phyloP scores from a whole-genome alignment of 2,888 invertebrate genomes.

The Dryobotodes eremita region DNA sequence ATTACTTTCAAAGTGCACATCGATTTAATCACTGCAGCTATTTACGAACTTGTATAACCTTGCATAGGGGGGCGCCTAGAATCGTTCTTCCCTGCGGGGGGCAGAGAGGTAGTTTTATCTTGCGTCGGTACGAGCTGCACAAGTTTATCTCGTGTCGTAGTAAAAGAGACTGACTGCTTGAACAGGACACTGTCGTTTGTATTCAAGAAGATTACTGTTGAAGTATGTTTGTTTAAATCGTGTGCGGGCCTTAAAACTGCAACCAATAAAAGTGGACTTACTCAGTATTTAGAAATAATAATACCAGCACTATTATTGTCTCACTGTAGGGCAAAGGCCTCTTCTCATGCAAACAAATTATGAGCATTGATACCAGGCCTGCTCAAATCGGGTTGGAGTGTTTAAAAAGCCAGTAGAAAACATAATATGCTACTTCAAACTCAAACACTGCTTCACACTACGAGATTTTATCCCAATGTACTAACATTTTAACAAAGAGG shows the following conservation, averaged over 20 bases:
- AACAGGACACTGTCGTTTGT: background rate
- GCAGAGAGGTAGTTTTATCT: background rate
- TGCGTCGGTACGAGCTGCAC: background rate
- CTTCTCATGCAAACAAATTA: background rate
- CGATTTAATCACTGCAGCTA: no score
- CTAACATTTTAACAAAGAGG: slow-evolving; percentile 3
- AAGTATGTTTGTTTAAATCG: background rate
- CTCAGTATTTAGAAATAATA: no score
- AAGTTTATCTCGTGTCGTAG: no score
- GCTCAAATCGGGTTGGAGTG: background rate
- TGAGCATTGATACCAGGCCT: background rate
- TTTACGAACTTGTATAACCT: no score
- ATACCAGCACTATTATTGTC: no score
- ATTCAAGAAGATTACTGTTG: background rate
- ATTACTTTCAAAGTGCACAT: no score
- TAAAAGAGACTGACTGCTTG: background rate
- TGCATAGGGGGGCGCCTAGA: no score
- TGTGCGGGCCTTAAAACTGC: background rate
- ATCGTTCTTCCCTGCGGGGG: no score
- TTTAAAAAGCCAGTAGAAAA: background rate
- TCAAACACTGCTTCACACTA: no score
- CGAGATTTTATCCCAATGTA: background rate
- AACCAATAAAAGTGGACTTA: no score
- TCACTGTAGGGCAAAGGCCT: background rate
- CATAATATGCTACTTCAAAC: background rate